Base-by-base conservation (phyloP, 2,113 vertebrate species). In the Oreocharis arfaki region DNA sequence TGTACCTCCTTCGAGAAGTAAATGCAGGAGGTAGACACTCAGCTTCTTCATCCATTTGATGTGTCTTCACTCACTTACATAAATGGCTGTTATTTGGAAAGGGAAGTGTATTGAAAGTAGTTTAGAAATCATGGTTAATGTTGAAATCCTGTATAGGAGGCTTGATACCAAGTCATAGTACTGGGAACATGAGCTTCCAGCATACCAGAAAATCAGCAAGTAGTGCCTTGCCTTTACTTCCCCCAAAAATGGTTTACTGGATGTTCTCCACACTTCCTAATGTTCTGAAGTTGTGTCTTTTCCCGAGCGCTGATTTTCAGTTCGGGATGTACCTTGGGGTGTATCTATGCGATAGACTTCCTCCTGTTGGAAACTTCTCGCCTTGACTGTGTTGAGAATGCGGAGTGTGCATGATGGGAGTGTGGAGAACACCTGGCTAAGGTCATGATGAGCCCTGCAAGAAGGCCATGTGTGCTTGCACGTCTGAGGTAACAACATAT, bases 221-320 rank as follows among this genome's bases (percentile, higher is more conserved):
- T 39, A 42, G 17, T 57, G 5, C 37, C 33, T 71, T 82, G 20
- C 53, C 17, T 68, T 60, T 39, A 9, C 8, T 32, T 78, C 5
- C 16, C 27, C 27, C 37, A 63, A n/a, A 30, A 80, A 17, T n/a
- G 23, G 9, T 15, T 77, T 12, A 14, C 23, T 35, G 33, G 7
- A 20, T 65, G 14, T 68, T 82, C 22, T 46, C 16, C 26, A 4
- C 0, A 0, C 74, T 78, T n/a, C 55, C 16, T 59, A 4, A 5
- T 23, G 6, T 60, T 50, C 61, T 44, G 35, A 28, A 37, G 7
- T 27, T 35, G 13, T 53, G 26, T 35, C 7, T 75, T 46, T 37
- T 79, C 15, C 33, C 32, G 27, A 3, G 16, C 67, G 47, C 39
- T 84, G 37, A 7, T 63, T 76, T 80, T 61, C 22, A 57, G 1